Base-by-base conservation (phyloP, 2,113 vertebrate species). In the Galeopterus variegatus region DNA sequence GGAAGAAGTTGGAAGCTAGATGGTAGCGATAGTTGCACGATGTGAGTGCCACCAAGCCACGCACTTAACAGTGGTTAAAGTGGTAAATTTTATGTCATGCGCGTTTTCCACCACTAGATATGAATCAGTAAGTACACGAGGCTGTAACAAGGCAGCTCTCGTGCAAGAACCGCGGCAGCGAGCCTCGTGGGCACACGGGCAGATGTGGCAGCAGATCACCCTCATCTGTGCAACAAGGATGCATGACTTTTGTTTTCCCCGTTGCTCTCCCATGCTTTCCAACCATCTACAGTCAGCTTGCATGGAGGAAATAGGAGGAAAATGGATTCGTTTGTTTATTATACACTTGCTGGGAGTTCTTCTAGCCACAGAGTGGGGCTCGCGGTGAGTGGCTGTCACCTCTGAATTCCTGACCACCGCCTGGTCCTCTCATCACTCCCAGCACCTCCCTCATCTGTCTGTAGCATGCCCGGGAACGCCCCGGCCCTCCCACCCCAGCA, bases 21-120 rank as follows among this genome's bases (percentile, higher is more conserved):
- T 31, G 33, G 52, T 13, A 23, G 8, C 0, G 17, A 33, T 3
- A 12, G 50, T 1, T 1, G 17, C 65, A 12, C 1, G 0, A 1
- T 24, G 9, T 4, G 8, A 19, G 6, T 0, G 9, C 64, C 33
- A 0, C 2, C 1, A 33, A 58, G 2, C n/a, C 1, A 4, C 8
- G 18, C 36, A 2, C 26, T 73, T 33, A 2, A 31, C 6, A 48
- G 28, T 28, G 26, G 69, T 8, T 14, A 5, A 28, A 41, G 11
- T 5, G 36, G 52, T 23, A 6, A 14, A 11, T 14, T 36, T 45
- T 21, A 41, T 0, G 11, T 45, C 41, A 41, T 6, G 36, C 60
- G 85, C 33, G 19, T 23, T 72, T 23, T 45, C 41, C 41, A 41
- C 41, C 41, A 41, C 41, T 41, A 41, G 4, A 41, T 41, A 4